Evolutionary conservation across 2,113 vertebrate genomes (phyloP).

Genomic region (Aythya baeri): DNA sequence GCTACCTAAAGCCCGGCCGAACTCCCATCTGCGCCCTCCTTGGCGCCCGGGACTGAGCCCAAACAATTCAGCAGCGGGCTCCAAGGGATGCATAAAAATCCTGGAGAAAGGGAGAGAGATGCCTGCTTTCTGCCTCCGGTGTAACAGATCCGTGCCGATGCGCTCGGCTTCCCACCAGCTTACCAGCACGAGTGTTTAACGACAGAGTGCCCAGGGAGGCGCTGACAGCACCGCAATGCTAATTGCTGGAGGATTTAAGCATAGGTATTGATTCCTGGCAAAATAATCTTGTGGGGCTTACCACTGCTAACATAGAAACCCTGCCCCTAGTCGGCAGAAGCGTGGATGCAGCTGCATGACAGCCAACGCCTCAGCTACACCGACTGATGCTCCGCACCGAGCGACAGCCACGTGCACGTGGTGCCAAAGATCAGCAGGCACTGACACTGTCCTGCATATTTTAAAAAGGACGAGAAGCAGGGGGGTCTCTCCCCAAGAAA

Average conservation of each 20-base stretch:
- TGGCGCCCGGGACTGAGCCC: rapidly evolving
- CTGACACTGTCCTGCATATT: rapidly evolving
- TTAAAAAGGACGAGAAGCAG: background rate
- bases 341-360: background rate
- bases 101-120: background rate
- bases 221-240: background rate
- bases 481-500: background rate
- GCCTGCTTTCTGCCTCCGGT: background rate
- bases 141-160: background rate
- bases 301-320: background rate
- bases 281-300: background rate
- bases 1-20: background rate
- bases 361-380: background rate
- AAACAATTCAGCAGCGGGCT: background rate
- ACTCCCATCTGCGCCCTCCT: background rate
- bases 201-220: background rate
- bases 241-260: background rate
- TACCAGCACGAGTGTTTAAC: background rate
- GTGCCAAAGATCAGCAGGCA: rapidly evolving
- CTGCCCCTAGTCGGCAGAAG: background rate
- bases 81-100: background rate
- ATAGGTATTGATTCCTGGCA: background rate
- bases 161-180: background rate
- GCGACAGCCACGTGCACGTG: background rate
- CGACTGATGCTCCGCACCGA: background rate